Conservation (phyloP, 37 sponge, comb jelly and placozoan species). For the Spongia lamella region DNA sequence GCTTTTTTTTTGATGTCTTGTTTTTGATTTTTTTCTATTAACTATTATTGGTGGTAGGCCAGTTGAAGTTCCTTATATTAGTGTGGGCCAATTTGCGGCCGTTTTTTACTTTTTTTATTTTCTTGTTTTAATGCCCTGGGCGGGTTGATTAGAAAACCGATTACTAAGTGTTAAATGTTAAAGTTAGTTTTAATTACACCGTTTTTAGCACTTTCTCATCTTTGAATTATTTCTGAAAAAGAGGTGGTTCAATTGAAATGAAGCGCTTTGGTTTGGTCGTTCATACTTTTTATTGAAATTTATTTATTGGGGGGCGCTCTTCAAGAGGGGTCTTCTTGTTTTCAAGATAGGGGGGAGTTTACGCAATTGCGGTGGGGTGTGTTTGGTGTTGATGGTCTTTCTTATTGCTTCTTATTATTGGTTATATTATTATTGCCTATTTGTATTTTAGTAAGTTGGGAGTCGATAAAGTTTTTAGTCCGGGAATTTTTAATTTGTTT, state of each 20-base stretch:
- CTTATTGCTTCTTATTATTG: conserved; percentile 62
- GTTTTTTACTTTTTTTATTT: conserved; percentile 76
- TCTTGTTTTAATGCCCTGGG: conserved; percentile 63
- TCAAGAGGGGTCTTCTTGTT: too few relatives aligned
- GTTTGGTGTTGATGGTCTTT: conserved; percentile 46
- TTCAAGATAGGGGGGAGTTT: too few relatives aligned
- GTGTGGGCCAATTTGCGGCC: conserved; percentile 64
- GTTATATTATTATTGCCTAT: conserved; percentile 61
- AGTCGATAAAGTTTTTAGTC: conserved; percentile 56
- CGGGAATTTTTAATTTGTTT: conserved; percentile 76
- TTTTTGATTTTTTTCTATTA: conserved; percentile 69
- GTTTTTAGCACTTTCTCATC: too few relatives aligned
- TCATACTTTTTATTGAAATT: too few relatives aligned
- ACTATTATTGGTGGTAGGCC: conserved; percentile 77
- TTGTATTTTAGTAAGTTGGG: conserved; percentile 79
- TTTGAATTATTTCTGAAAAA: too few relatives aligned
- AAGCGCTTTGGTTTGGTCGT: too few relatives aligned
- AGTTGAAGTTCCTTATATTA: conserved; percentile 75
- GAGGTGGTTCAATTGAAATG: too few relatives aligned
- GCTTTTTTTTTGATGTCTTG: conserved; percentile 68
- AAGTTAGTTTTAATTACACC: too few relatives aligned
- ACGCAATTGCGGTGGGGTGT: too few relatives aligned
- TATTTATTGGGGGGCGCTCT: too few relatives aligned
- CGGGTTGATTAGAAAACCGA: conserved; percentile 52
- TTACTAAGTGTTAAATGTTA: too few relatives aligned